Evolutionary conservation across 53 echinoderm and acorn worm species (phyloP), one percentile per base, ranked within the genome.

Genomic region (Astropecten irregularis): DNA sequence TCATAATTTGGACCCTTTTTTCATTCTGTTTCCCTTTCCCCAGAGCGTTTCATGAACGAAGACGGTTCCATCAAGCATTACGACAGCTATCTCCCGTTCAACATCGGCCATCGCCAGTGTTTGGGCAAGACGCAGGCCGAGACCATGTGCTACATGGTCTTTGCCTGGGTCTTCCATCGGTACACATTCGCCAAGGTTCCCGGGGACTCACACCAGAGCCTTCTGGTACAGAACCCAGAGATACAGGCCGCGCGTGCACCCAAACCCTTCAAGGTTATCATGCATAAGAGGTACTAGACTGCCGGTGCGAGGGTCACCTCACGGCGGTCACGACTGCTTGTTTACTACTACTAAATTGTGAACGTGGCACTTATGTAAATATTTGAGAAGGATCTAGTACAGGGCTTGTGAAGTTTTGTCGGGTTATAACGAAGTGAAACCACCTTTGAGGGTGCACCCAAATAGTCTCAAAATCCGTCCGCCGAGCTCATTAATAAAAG

Each of bases 221-320:
- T 79, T 46, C 47, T 79, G 18, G 61, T 62, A 10, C 79, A 79
- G 20, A 79, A 79, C 60, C 79, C 79, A 1, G 32, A 48, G 61
- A 46, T 79, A 9, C 79, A 79, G 42, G 79, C 79, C 13, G 79
- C 79, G 1, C 79, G 79, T 49, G 61, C 79, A 10, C 79, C 79
- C 0, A 79, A 79, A 44, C 79, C 79, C 9, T 79, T 79, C 47
- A 49, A 79, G 42, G 63, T 62, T 3, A 62, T 79, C 44, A 62
- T 61, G 2, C 42, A 21, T 0, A 79, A 79, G 79, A 37, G 79
- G 21, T 79, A 79, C 48, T 61, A 76, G 59, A n/a, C n/a, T n/a
- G n/a, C n/a, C n/a, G n/a, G n/a, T n/a, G n/a, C n/a, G n/a, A n/a
- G n/a, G n/a, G n/a, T n/a, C n/a, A n/a, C n/a, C n/a, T n/a, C n/a